Conservation (phyloP, 2,888 invertebrate species). For the Morpho helenor region DNA sequence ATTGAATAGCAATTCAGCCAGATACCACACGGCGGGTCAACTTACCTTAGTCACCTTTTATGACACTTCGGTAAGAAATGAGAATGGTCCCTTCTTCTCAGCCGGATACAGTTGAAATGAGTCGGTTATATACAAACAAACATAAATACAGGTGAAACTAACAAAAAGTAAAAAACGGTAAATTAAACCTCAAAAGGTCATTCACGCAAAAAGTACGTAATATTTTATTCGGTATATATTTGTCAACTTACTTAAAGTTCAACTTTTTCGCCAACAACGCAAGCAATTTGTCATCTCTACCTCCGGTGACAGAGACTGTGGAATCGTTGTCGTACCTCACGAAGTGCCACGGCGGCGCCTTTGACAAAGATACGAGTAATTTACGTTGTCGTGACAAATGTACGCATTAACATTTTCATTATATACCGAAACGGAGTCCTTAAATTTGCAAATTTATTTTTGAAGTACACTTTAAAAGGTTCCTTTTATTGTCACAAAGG, state of each 20-base stretch:
- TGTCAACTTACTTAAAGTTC: constrained; percentile 80
- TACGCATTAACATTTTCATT: not conserved
- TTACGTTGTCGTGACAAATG: constrained; percentile 1
- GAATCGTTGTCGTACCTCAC: constrained; percentile 81
- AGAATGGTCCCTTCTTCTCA: no score
- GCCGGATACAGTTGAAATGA: no score
- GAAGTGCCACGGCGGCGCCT: constrained; percentile 89
- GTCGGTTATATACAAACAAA: no score
- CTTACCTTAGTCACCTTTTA: no score
- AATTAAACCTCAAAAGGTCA: no score
- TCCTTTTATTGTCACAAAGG: not conserved
- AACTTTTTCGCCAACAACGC: constrained; percentile 81
- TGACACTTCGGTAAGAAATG: no score
- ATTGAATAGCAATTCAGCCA: no score
- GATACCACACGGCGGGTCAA: no score
- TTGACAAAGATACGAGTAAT: constrained; percentile 4
- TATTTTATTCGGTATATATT: no score
- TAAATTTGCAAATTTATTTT: not conserved
- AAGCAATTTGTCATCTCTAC: constrained; percentile 85
- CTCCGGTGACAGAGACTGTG: constrained; percentile 81
- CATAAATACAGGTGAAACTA: no score
- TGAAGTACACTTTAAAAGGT: not conserved
- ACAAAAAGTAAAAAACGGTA: no score
- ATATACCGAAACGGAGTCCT: not conserved
- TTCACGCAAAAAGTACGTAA: no score